phyloP scores from a whole-genome alignment of 2,797 vertebrate species.

The Siniperca scherzeri region DNA sequence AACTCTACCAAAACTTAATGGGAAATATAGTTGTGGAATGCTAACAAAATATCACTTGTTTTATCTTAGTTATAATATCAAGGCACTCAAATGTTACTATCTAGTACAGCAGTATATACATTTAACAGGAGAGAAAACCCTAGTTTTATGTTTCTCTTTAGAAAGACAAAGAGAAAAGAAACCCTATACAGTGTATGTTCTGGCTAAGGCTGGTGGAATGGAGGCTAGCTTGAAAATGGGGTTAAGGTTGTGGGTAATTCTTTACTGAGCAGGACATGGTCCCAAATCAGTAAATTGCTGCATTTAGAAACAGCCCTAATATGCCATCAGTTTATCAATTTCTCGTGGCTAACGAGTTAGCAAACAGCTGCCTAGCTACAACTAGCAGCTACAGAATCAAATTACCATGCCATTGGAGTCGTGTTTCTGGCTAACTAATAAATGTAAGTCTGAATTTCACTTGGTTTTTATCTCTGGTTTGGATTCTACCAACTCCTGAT shows the following conservation, averaged over 20 bases:
- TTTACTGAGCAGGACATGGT: neutral
- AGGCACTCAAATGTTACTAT: neutral
- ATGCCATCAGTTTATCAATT: neutral
- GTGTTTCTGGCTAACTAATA: neutral
- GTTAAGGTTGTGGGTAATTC: neutral
- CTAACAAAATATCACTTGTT: conserved; percentile 3
- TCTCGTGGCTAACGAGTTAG: neutral
- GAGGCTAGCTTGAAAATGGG: neutral
- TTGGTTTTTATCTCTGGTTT: neutral
- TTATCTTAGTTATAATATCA: conserved; percentile 2
- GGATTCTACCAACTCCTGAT: neutral
- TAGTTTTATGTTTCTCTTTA: neutral
- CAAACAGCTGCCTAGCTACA: neutral
- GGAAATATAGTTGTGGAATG: neutral
- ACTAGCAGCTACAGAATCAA: neutral
- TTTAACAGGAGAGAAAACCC: neutral
- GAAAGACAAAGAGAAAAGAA: neutral
- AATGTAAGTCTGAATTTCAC: neutral
- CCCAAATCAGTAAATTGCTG: neutral
- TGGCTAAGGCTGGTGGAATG: neutral
- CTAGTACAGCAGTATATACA: neutral
- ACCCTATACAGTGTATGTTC: too few species aligned
- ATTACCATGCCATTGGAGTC: neutral
- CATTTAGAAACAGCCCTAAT: neutral
- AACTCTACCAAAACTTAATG: neutral